Evolutionary conservation across 2,113 vertebrate genomes (phyloP).

Genomic region (Ophthalmolycus amberensis): DNA sequence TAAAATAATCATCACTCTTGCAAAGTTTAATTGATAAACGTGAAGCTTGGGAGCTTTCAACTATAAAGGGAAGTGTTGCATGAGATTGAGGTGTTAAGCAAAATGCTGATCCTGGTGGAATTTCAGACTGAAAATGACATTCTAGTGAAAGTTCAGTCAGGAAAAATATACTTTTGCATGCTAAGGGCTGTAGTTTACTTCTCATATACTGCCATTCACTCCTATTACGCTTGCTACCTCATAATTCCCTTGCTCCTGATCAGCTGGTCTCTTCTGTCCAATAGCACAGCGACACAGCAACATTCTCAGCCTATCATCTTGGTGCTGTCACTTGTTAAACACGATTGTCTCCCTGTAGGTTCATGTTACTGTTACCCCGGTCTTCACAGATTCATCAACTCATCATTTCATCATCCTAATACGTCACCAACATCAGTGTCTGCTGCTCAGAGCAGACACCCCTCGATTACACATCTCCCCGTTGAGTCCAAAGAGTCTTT

Average conservation of each 20-base stretch:
- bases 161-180: background rate
- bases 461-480: too few species aligned
- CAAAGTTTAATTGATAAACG: slow-evolving; percentile 33
- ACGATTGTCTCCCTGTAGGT: background rate
- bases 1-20: slow-evolving; percentile 12
- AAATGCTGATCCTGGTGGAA: background rate
- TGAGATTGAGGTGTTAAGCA: background rate
- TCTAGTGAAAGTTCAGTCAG: background rate
- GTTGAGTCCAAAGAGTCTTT: too few species aligned
- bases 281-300: background rate
- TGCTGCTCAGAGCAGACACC: background rate
- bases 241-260: background rate
- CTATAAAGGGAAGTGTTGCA: slow-evolving; percentile 23
- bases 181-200: background rate
- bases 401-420: background rate
- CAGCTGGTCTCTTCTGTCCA: background rate
- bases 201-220: background rate
- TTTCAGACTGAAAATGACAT: background rate
- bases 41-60: background rate
- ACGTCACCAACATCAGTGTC: background rate
- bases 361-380: background rate
- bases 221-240: background rate
- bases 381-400: too few species aligned
- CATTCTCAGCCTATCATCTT: background rate
- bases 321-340: background rate